Conservation (phyloP, 1,140 invertebrate genomes). For the Zaprionus davidi region DNA sequence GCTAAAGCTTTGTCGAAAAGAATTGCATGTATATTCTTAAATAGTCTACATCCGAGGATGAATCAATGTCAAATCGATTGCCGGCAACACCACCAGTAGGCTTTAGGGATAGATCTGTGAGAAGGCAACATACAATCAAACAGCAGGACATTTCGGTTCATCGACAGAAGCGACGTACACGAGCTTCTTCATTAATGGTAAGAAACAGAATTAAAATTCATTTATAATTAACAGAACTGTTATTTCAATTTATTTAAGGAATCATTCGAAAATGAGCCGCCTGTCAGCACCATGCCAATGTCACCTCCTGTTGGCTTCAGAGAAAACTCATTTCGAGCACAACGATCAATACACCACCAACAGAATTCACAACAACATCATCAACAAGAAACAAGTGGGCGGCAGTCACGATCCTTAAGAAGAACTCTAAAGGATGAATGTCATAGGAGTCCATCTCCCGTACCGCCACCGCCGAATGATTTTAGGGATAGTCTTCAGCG, state of each 20-base stretch:
- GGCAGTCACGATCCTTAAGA: background rate
- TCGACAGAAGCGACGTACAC: background rate
- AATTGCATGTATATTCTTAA: background rate
- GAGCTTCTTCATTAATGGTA: background rate
- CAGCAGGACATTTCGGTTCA: background rate
- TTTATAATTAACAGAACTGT: background rate
- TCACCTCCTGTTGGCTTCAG: background rate
- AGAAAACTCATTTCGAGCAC: background rate
- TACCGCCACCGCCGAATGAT: background rate
- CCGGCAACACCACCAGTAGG: constrained; percentile 7
- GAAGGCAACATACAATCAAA: background rate
- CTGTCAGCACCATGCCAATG: background rate
- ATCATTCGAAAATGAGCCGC: background rate
- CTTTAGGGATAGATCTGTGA: constrained; percentile 6
- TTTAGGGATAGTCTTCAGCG: constrained; percentile 2
- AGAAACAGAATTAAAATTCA: background rate
- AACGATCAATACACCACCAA: background rate
- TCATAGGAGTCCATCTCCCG: background rate
- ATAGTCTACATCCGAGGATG: background rate
- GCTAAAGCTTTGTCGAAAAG: background rate
- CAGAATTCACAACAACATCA: background rate
- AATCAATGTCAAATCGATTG: background rate
- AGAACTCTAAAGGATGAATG: background rate
- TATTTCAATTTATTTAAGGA: background rate
- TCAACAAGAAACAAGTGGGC: background rate